Base-by-base conservation (phyloP, 2,888 invertebrate genomes). In the Dromius quadrimaculatus region DNA sequence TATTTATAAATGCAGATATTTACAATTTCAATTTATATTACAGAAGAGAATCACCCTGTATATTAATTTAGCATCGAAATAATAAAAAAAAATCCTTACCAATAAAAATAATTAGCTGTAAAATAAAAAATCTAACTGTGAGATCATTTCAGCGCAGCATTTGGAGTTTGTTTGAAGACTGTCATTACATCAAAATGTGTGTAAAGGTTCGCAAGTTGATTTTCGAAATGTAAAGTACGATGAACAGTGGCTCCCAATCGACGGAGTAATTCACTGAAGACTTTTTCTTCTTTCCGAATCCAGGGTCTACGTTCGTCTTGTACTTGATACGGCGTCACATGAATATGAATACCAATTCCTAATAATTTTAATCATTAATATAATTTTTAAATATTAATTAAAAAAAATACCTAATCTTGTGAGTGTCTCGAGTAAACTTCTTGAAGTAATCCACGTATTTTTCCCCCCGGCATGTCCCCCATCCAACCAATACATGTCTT, bases 311-410 rank as follows among this genome's bases (percentile, higher is more conserved):
- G 85, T 72, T 89, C 88, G 79, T 95, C 94, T 73, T 87, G 85
- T 65, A 95, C 89, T 83, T 96, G 95, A 83, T 95, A 95, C n/a
- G 95, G 95, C 41, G 94, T 93, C 69, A 96, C 92, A 82, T 95
- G 94, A 36, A 94, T 87, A 78, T 88, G 88, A 64, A 94, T 85
- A 73, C 87, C 85, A 76, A 93, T 88, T 61, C 87, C 92, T 92
- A 74, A n/a, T 11, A 9, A 36, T 22, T 71, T 43, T 15, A 19
- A 61, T 9, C 9, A 11, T 11, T 28, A 19, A 71, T 43, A n/a
- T n/a, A n/a, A n/a, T n/a, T n/a, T n/a, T n/a, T n/a, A n/a, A n/a
- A n/a, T n/a, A n/a, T n/a, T n/a, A n/a, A n/a, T 19, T 17, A 23
- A 8, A 32, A 22, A 19, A 17, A 2, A 3, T 43, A 92, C 92